Evolutionary conservation across 2,888 invertebrate species (phyloP).

Genomic region (Caenorhabditis sp.): DNA sequence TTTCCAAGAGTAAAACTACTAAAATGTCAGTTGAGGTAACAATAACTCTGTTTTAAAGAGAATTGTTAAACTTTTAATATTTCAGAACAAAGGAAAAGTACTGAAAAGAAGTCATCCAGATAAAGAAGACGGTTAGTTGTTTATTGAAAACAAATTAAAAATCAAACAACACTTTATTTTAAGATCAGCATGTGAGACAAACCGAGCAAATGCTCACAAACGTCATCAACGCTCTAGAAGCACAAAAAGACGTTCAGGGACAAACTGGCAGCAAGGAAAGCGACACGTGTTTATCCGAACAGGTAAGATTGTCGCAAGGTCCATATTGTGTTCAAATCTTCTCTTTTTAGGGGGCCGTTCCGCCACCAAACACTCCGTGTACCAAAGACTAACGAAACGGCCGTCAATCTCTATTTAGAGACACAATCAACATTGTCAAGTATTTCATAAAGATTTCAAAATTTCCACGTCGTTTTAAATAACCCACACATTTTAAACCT

Average conservation of each 20-base stretch:
- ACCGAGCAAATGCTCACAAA: constrained; percentile 23
- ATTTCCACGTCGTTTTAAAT: constrained; percentile 30
- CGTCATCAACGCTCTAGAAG: constrained; percentile 30
- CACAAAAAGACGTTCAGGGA: constrained; percentile 10
- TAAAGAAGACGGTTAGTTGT: constrained; percentile 11
- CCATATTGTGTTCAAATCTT: no score
- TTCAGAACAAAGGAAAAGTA: constrained; percentile 27
- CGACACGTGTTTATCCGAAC: background rate
- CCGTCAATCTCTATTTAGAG: constrained; percentile 12
- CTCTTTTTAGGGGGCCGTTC: constrained; percentile 39
- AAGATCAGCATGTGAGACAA: constrained; percentile 2
- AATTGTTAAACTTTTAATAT: no score
- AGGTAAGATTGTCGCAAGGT: constrained; percentile 14
- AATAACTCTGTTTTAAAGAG: background rate
- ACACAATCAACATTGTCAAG: constrained; percentile 17
- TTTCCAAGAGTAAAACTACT: background rate
- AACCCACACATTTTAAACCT: no score
- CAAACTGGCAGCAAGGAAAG: background rate
- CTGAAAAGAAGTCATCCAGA: constrained; percentile 42
- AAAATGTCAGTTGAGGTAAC: constrained; percentile 34
- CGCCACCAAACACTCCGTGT: constrained; percentile 55
- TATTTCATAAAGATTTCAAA: constrained; percentile 28
- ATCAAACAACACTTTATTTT: background rate
- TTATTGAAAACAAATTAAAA: background rate
- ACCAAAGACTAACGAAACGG: constrained; percentile 34